Evolutionary conservation across 37 sponge, comb jelly and placozoan species (phyloP).

Genomic region (Beroe ovata): DNA sequence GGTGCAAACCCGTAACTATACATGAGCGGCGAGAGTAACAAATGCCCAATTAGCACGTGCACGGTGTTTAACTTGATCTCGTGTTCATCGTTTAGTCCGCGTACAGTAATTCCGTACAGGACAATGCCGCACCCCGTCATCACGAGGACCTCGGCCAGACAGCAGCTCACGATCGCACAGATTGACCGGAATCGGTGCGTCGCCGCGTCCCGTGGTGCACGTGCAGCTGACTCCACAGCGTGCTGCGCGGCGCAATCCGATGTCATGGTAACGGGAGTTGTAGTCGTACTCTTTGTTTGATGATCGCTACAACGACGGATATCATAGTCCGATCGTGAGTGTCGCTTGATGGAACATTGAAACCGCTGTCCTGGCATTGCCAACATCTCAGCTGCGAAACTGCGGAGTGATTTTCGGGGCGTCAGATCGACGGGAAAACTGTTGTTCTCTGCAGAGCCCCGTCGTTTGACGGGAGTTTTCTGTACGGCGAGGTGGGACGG

Average conservation of each 20-base stretch:
- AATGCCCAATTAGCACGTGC: slow-evolving; percentile 2
- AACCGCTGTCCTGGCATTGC: background rate
- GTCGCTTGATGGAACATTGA: background rate
- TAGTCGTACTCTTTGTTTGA: background rate
- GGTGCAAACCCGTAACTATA: slow-evolving; percentile 53
- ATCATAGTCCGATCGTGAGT: slow-evolving; percentile 23
- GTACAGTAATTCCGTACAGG: background rate
- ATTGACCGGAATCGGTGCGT: slow-evolving; percentile 6
- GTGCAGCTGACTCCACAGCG: background rate
- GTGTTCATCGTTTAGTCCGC: background rate
- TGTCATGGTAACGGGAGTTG: background rate
- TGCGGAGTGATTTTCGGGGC: background rate
- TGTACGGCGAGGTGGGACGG: background rate
- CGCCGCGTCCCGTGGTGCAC: background rate
- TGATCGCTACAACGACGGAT: slow-evolving; percentile 11
- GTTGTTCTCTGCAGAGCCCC: background rate
- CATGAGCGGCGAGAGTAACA: background rate
- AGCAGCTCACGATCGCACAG: background rate
- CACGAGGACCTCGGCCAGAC: background rate
- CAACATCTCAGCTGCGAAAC: background rate
- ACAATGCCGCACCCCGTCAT: background rate
- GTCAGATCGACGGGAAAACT: background rate
- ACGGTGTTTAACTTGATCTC: background rate
- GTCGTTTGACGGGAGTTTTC: background rate
- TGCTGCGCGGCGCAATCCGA: background rate